Conservation (phyloP, 2,888 invertebrate species). For the Oligia fasciuncula region DNA sequence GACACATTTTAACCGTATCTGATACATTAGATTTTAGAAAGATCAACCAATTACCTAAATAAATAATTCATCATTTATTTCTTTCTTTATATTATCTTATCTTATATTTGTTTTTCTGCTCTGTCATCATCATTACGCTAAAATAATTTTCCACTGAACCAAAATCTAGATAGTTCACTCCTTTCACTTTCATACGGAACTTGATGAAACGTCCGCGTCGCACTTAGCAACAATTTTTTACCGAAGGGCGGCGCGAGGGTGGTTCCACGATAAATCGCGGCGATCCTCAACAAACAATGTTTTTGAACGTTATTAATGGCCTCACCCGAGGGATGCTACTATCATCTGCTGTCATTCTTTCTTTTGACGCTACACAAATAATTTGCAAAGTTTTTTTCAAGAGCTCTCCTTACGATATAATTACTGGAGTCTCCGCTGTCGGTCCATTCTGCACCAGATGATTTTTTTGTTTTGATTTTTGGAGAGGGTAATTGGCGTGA, state of each 20-base stretch:
- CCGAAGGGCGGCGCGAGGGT: constrained; percentile 58
- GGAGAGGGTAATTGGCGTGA: constrained; percentile 50
- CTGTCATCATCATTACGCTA: background rate
- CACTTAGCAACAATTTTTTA: constrained; percentile 63
- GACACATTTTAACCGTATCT: background rate
- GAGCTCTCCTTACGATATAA: constrained; percentile 65
- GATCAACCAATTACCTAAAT: background rate
- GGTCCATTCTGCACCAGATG: constrained; percentile 52
- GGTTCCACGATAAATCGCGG: constrained; percentile 81
- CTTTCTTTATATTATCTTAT: background rate
- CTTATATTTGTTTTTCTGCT: background rate
- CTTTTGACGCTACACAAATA: constrained; percentile 78
- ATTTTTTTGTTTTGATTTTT: constrained; percentile 53
- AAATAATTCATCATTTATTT: too few species aligned
- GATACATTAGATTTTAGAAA: background rate
- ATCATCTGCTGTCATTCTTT: constrained; percentile 81
- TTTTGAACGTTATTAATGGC: constrained; percentile 86
- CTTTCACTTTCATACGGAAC: constrained; percentile 63
- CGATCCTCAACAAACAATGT: constrained; percentile 86
- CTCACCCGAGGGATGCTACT: constrained; percentile 73
- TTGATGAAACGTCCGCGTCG: constrained; percentile 36
- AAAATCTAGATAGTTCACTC: constrained; percentile 5
- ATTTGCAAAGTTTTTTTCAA: constrained; percentile 70
- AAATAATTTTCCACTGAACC: background rate
- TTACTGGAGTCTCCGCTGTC: constrained; percentile 59